A percentile compares a stretch with the other conserved stretches of the same genome.
Evolutionary conservation across 2,797 vertebrate species (phyloP).

Genomic region (Huso huso): DNA sequence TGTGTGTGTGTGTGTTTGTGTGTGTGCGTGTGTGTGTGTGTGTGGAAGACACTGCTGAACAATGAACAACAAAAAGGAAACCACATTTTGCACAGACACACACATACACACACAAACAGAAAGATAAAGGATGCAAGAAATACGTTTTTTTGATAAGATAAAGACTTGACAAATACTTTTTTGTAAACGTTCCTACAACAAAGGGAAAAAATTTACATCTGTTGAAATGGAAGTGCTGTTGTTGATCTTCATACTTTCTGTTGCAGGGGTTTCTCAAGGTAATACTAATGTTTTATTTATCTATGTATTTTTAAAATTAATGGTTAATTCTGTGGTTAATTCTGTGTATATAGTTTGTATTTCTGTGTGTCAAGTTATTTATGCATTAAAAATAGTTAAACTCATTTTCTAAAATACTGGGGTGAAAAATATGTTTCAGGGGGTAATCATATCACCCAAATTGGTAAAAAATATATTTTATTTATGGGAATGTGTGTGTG

Average conservation of each 20-base stretch:
- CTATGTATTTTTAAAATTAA: neutral
- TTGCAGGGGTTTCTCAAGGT: neutral
- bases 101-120: neutral
- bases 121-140: neutral
- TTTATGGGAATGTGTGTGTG: too few species aligned
- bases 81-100: conserved; percentile 3
- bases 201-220: neutral
- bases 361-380: too few species aligned
- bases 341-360: neutral
- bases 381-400: too few species aligned
- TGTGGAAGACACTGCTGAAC: neutral
- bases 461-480: too few species aligned
- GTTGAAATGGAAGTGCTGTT: neutral
- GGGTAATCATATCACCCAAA: too few species aligned
- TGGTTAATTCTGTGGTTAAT: neutral
- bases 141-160: neutral
- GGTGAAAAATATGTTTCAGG: too few species aligned
- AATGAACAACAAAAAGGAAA: neutral
- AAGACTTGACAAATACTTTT: neutral
- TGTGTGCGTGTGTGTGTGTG: too few species aligned
- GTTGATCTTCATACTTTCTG: neutral
- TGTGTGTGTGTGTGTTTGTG: too few species aligned
- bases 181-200: neutral
- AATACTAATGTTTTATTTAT: neutral
- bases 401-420: too few species aligned